Conservation (phyloP, 2,888 invertebrate genomes). For the Melanotus villosus region DNA sequence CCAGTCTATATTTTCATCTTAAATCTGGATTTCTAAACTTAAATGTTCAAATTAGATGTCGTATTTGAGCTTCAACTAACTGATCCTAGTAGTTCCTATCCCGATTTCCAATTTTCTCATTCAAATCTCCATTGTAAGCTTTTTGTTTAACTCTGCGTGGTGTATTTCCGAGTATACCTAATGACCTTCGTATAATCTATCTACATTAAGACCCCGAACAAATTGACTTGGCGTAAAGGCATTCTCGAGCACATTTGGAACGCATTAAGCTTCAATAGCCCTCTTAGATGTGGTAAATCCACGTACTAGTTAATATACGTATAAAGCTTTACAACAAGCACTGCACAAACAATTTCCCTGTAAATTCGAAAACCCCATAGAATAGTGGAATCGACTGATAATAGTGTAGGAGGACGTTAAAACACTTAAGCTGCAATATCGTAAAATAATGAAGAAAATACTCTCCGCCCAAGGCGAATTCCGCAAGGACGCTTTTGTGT, state of each 20-base stretch:
- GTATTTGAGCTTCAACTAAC: too few relatives aligned
- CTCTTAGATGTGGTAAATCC: slow-evolving; percentile 12
- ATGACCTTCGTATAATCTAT: too few relatives aligned
- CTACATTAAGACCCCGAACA: neutral
- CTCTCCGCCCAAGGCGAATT: neutral
- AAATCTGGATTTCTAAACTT: too few relatives aligned
- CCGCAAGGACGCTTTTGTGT: neutral
- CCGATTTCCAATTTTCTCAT: too few relatives aligned
- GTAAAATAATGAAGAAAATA: neutral
- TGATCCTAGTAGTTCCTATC: too few relatives aligned
- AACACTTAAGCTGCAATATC: neutral
- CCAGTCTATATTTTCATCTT: too few relatives aligned
- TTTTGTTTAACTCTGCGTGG: too few relatives aligned
- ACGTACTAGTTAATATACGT: slow-evolving; percentile 7
- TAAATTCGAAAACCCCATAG: neutral
- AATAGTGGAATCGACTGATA: neutral
- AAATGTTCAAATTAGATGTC: too few relatives aligned
- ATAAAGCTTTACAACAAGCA: neutral
- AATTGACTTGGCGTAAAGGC: neutral
- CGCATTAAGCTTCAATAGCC: slow-evolving; percentile 12
- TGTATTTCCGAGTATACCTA: too few relatives aligned
- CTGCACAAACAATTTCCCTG: neutral
- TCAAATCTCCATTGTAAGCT: too few relatives aligned
- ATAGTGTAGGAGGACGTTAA: neutral
- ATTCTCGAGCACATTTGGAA: neutral